A percentile compares a stretch with the other conserved stretches of the same genome.
These are phyloP conservation scores for Eupithecia vulgata DNA, from an alignment of 2,888 invertebrate genomes.

Conservation along the genomic window DNA sequence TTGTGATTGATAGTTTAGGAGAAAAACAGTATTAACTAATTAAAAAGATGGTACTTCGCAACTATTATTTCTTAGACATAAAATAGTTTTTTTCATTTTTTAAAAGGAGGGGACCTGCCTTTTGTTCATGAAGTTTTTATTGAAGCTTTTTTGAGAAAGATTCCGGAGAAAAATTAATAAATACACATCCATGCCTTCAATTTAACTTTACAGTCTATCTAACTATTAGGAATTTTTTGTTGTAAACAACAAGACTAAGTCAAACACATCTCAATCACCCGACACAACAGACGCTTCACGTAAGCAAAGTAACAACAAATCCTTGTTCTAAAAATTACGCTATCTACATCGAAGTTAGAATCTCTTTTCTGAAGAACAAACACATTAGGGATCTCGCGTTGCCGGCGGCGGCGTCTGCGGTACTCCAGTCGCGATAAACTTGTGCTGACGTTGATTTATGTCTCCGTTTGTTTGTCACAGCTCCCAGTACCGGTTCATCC, in stretches of 20 bases:
- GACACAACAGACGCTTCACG: not conserved
- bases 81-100: no score
- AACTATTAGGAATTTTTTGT: not conserved
- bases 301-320: not conserved
- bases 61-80: no score
- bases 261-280: not conserved
- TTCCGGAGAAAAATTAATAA: no score
- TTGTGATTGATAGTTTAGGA: no score
- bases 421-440: slow-evolving; percentile 73
- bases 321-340: slow-evolving; percentile 31
- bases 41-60: no score
- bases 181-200: not conserved
- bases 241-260: not conserved
- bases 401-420: slow-evolving; percentile 32
- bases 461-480: slow-evolving; percentile 78
- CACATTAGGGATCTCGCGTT: slow-evolving; percentile 70
- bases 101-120: no score
- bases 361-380: slow-evolving; percentile 67
- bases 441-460: slow-evolving; percentile 81
- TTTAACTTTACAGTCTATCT: not conserved
- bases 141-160: no score
- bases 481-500: slow-evolving; percentile 66
- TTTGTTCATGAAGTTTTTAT: no score
- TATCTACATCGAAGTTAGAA: slow-evolving; percentile 57
- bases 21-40: no score